Evolutionary conservation across 2,888 invertebrate species (phyloP).

Genomic region (Heliconius charithonia): DNA sequence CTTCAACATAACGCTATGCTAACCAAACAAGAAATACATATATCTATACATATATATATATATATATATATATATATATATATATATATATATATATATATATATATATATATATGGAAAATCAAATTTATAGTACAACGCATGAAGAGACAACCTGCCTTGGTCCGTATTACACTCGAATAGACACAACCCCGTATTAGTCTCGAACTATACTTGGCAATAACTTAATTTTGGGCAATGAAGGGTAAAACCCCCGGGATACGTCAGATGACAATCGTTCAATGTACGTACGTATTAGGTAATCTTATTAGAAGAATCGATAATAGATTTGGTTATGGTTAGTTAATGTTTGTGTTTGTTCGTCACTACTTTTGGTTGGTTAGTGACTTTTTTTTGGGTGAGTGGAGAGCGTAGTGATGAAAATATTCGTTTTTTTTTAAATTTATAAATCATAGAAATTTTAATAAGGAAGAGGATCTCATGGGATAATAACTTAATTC

Average conservation of each 20-base stretch:
- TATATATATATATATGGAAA: neutral
- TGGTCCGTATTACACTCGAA: conserved; percentile 50
- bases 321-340: conserved; percentile 48
- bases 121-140: conserved; percentile 9
- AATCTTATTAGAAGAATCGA: conserved; percentile 77
- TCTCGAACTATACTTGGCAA: conserved; percentile 78
- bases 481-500: no score
- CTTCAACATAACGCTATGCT: no score
- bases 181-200: conserved; percentile 73
- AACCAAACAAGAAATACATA: no score
- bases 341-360: neutral
- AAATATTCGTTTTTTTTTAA: no score
- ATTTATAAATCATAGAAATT: no score
- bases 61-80: neutral
- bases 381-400: neutral
- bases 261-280: conserved; percentile 66
- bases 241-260: conserved; percentile 71
- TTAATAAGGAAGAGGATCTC: no score
- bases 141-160: conserved; percentile 4
- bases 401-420: neutral
- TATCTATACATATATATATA: neutral
- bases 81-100: neutral
- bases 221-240: conserved; percentile 79
- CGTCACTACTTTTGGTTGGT: neutral
- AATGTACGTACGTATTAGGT: conserved; percentile 51